Conservation (phyloP, 2,797 vertebrate species). For the Poecilia picta region DNA sequence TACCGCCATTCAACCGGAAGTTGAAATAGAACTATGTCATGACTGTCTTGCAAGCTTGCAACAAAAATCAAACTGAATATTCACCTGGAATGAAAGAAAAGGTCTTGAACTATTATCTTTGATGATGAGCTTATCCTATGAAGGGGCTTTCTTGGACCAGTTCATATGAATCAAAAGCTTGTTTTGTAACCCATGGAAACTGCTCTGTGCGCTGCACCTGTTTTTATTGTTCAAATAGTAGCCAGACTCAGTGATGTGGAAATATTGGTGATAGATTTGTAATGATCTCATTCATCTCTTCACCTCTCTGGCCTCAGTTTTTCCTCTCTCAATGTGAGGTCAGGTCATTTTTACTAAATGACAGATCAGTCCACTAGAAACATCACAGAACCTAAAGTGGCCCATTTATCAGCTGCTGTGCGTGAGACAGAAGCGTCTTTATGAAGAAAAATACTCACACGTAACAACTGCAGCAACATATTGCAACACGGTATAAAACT, state of each 20-base stretch:
- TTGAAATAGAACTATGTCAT: background rate
- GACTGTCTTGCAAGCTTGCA: background rate
- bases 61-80: background rate
- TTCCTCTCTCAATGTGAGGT: conserved; percentile 39
- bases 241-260: conserved; percentile 63
- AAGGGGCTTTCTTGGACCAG: background rate
- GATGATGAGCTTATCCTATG: background rate
- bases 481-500: background rate
- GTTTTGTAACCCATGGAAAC: conserved; percentile 13
- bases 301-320: conserved; percentile 27
- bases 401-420: conserved; percentile 66
- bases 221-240: conserved; percentile 28
- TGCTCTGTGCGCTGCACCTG: conserved; percentile 12
- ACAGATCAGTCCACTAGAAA: conserved; percentile 68
- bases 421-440: background rate
- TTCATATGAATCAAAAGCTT: conserved; percentile 1
- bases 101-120: background rate
- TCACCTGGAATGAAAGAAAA: background rate
- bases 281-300: conserved; percentile 68
- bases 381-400: conserved; percentile 44
- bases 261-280: conserved; percentile 64
- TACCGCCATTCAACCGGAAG: too few species aligned
- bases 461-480: background rate
- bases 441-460: conserved; percentile 3
- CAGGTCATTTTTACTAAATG: conserved; percentile 64